Base-by-base conservation (phyloP, 2,888 invertebrate genomes). In the Phasia obesa region DNA sequence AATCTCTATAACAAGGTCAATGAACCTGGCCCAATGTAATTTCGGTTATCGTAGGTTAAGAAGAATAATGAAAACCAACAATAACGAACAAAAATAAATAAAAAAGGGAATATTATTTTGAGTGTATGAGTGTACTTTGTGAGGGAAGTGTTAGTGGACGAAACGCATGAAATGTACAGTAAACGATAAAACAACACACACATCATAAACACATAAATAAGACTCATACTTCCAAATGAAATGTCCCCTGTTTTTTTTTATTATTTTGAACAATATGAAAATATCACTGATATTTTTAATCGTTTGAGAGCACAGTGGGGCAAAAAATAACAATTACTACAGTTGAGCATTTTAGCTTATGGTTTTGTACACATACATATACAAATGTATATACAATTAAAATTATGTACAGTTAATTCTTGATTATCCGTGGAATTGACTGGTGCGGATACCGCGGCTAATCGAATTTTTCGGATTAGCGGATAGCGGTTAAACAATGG, bases 11-110 rank as follows among this genome's bases (percentile, higher is more conserved):
- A 60, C 81, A 86, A 85, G 86, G 85, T 86, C 85, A 85, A 74
- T 85, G 86, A 86, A 86, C 86, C 86, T 85, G 84, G 84, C 84
- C 85, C 86, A 86, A 84, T 84, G 84, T 84, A 86, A 84, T 85
- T 86, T 86, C 76, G 86, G 86, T 86, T 86, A 85, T 83, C 86
- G 85, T 86, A 86, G 86, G 86, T 86, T 86, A 85, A 82, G 85
- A 80, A 75, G 55, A 19, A 74, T 70, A 62, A 77, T 55, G n/a
- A 42, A 59, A 25, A 77, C 60, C 53, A 70, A n/a, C 21, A 59
- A 65, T 19, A 47, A 57, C 49, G 49, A 7, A 15, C n/a, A 65
- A 55, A 80, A 21, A 51, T 38, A 69, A 62, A 59, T 35, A 71
- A 57, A 81, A 55, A 70, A 57, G 73, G 74, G 70, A 81, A 78